These are phyloP conservation scores for Cliona cf. orientalis DNA, from an alignment of 37 sponge, comb jelly and placozoan genomes.

Conservation along the genomic window DNA sequence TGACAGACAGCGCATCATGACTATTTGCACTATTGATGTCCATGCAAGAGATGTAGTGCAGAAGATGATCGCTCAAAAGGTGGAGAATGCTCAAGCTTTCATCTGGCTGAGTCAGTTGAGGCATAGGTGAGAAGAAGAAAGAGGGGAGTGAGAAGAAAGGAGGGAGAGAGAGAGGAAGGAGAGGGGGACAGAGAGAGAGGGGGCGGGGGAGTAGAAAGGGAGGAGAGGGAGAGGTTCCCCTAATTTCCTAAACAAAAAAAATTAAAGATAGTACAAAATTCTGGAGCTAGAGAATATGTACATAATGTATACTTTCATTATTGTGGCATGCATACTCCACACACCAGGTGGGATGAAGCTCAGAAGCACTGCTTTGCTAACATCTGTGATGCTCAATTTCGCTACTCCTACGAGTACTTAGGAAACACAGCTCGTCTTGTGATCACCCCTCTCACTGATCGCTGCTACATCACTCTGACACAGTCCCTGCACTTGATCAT, in stretches of 20 bases:
- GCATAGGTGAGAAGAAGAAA: constrained; percentile 62
- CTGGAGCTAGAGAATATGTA: no score
- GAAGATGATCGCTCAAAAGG: constrained; percentile 94
- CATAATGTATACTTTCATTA: no score
- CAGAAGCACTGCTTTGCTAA: constrained; percentile 96
- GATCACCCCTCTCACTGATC: constrained; percentile 98
- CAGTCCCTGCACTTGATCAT: constrained; percentile 99
- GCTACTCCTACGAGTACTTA: constrained; percentile 96
- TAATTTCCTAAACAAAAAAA: no score
- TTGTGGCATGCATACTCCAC: not conserved
- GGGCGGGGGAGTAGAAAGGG: no score
- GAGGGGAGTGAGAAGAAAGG: no score
- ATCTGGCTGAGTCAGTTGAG: constrained; percentile 95
- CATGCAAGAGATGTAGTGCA: constrained; percentile 98
- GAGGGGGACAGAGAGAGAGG: no score
- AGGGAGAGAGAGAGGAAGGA: no score
- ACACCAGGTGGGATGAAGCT: constrained; percentile 81
- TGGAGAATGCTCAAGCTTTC: constrained; percentile 98
- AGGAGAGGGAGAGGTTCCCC: no score
- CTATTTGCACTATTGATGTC: constrained; percentile 99
- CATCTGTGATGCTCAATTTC: constrained; percentile 98
- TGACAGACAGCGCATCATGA: constrained; percentile 97
- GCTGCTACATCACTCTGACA: constrained; percentile 99
- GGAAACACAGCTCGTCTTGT: constrained; percentile 98
- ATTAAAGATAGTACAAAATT: no score